phyloP scores from a whole-genome alignment of 1,140 invertebrate species.

The Bombyx mandarina region DNA sequence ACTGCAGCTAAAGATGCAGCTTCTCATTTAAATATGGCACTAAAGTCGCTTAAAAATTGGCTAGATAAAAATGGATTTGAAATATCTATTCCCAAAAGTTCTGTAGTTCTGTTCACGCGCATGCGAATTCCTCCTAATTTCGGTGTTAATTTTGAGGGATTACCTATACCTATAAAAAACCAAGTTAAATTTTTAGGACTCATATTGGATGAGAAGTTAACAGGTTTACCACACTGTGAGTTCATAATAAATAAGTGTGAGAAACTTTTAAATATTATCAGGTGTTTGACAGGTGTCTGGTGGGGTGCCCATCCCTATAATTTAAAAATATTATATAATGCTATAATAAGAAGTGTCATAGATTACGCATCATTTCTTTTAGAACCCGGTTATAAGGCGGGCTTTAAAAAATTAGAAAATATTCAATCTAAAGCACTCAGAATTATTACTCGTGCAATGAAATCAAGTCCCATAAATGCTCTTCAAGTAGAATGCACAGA shows the following conservation, averaged over 20 bases:
- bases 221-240: conserved; percentile 1
- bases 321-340: conserved; percentile 2
- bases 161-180: conserved; percentile 1
- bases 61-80: no score
- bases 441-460: conserved; percentile 11
- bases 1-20: no score
- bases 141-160: no score
- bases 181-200: conserved; percentile 9
- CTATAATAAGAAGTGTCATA: conserved; percentile 1
- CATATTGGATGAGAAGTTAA: background rate
- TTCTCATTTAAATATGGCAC: no score
- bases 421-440: conserved; percentile 17
- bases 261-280: background rate
- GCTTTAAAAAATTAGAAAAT: conserved; percentile 10
- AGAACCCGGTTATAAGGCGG: background rate
- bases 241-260: background rate
- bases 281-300: conserved; percentile 11
- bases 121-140: no score
- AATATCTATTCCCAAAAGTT: no score
- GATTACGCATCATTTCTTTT: conserved; percentile 1
- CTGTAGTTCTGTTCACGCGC: no score
- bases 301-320: conserved; percentile 8
- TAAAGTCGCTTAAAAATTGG: no score
- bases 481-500: conserved; percentile 1
- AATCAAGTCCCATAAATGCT: conserved; percentile 1